A percentile compares a stretch with the other conserved stretches of the same genome.
These are phyloP conservation scores for Conus ventricosus DNA, from an alignment of 1,140 invertebrate genomes.

Conservation along the genomic window DNA sequence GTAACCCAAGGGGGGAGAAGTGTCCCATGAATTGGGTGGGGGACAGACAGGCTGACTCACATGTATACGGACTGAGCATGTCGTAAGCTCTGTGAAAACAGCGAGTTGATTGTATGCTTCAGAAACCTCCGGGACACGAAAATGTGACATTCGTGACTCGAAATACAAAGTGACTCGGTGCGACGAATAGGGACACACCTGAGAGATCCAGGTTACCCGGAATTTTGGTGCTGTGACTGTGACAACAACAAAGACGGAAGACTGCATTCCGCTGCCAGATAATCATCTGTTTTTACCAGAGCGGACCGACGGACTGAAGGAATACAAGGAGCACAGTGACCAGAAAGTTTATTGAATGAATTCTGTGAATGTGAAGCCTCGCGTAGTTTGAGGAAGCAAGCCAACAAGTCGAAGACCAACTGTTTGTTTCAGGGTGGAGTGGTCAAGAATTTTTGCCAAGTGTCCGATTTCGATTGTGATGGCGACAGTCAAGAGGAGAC, in stretches of 20 bases:
- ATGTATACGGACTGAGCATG: not conserved
- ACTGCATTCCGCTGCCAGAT: too few species aligned
- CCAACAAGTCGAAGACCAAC: too few species aligned
- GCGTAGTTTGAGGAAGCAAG: too few species aligned
- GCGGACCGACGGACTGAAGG: not conserved
- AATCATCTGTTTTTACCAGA: not conserved
- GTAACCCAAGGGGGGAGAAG: not conserved
- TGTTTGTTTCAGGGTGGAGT: not conserved
- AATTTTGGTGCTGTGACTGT: not conserved
- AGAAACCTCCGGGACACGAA: not conserved
- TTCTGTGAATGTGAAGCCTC: too few species aligned
- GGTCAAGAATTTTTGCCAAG: not conserved
- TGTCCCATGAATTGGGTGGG: not conserved
- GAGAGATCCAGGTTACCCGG: not conserved
- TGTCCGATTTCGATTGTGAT: not conserved
- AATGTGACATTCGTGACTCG: not conserved
- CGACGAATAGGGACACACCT: not conserved
- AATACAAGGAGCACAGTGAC: not conserved
- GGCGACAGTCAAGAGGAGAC: constrained; percentile 6
- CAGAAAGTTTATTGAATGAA: not conserved
- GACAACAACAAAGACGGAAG: not conserved
- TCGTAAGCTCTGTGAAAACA: not conserved
- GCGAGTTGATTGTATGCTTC: not conserved
- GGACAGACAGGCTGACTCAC: not conserved
- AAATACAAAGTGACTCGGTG: not conserved